Percentiles rank a stretch among this genome's conserved stretches.
Evolutionary conservation across 2,797 vertebrate species (phyloP).

Genomic region (Lophura swinhoii): DNA sequence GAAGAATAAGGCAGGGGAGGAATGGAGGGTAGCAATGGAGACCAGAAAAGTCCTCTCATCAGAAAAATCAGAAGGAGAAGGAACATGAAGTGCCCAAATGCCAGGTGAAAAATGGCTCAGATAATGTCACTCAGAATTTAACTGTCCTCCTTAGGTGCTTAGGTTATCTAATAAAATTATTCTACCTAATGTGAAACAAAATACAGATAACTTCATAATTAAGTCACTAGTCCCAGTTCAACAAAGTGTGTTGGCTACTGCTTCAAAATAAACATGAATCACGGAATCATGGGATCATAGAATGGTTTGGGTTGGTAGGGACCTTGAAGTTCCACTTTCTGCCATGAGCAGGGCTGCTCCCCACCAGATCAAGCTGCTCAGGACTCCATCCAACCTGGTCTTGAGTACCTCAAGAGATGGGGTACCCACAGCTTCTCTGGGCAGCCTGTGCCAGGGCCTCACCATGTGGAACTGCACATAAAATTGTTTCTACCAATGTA

Average conservation of each 20-base stretch:
- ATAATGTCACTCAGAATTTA: conserved; percentile 7
- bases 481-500: not conserved
- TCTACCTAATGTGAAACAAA: not conserved
- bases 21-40: not conserved
- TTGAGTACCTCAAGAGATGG: not conserved
- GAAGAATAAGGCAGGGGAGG: not conserved
- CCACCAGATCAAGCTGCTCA: not conserved
- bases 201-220: not conserved
- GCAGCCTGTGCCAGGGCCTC: not conserved
- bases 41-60: not conserved
- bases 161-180: not conserved
- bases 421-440: not conserved
- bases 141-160: not conserved
- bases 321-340: not conserved
- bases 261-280: not conserved
- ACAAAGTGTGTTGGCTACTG: not conserved
- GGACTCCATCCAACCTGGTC: not conserved
- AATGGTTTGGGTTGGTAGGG: not conserved
- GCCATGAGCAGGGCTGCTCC: not conserved
- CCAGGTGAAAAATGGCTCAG: conserved; percentile 9
- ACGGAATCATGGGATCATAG: not conserved
- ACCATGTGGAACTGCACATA: not conserved
- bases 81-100: conserved; percentile 29
- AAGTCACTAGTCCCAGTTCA: not conserved
- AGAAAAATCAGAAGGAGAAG: not conserved